These are phyloP conservation scores for Drosophila monieri DNA, from an alignment of 2,888 invertebrate species.

Conservation along the genomic window DNA sequence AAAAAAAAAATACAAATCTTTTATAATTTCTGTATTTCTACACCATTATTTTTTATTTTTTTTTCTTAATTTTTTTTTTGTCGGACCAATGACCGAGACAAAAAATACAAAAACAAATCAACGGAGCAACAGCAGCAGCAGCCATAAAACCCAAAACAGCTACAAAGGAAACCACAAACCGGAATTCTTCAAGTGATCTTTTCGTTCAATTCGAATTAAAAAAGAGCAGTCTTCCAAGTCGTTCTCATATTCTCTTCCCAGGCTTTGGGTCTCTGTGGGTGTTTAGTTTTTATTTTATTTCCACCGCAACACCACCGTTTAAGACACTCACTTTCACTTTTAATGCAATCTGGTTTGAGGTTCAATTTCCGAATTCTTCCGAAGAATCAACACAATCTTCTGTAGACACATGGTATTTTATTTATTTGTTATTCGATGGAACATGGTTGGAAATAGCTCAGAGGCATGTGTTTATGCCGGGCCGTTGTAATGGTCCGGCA, in stretches of 20 bases:
- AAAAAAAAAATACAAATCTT: constrained; percentile 2
- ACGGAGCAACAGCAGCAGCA: constrained; percentile 38
- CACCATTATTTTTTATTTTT: constrained; percentile 35
- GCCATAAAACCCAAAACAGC: constrained; percentile 25
- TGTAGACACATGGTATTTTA: background rate
- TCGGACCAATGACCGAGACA: constrained; percentile 76
- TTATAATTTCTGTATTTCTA: constrained; percentile 41
- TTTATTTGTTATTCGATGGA: constrained; percentile 58
- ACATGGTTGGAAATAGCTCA: constrained; percentile 69
- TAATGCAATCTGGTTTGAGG: constrained; percentile 23
- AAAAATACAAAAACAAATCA: constrained; percentile 10
- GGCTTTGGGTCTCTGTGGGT: constrained; percentile 16
- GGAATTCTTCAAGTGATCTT: constrained; percentile 79
- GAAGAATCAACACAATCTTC: constrained; percentile 47
- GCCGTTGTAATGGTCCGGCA: constrained; percentile 49
- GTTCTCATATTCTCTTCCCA: constrained; percentile 40
- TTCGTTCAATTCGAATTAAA: constrained; percentile 65
- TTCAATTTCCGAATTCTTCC: constrained; percentile 4
- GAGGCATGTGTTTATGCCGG: constrained; percentile 32
- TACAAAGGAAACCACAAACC: constrained; percentile 65
- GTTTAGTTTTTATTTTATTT: background rate
- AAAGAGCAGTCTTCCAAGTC: constrained; percentile 26
- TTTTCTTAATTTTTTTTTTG: constrained; percentile 38
- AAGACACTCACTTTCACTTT: constrained; percentile 72
- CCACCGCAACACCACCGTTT: constrained; percentile 15